Percentiles rank a stretch among this genome's conserved stretches.
phyloP scores from a whole-genome alignment of 2,888 invertebrate genomes.

The Aquatica leii region DNA sequence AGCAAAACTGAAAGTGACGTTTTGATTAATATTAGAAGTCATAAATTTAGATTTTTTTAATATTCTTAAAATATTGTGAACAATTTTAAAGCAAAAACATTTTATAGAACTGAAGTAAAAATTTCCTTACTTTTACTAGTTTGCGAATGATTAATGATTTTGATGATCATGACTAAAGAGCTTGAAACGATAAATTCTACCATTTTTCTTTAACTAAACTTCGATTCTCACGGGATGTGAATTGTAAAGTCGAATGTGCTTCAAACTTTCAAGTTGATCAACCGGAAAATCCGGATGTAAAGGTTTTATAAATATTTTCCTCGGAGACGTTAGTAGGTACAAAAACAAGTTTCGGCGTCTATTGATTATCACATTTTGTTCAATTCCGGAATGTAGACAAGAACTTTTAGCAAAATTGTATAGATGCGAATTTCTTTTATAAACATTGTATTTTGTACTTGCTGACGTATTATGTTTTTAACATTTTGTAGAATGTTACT shows the following conservation, averaged over 20 bases:
- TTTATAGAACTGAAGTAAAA: slow-evolving; percentile 21
- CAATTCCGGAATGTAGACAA: not conserved
- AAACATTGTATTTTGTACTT: no score
- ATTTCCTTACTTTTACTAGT: slow-evolving; percentile 24
- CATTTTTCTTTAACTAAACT: slow-evolving; percentile 28
- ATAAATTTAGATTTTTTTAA: no score
- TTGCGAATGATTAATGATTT: slow-evolving; percentile 28
- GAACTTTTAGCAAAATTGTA: no score
- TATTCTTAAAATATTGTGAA: not conserved
- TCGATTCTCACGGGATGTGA: slow-evolving; percentile 28
- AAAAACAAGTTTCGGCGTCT: slow-evolving; percentile 9
- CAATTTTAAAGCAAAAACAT: slow-evolving; percentile 19
- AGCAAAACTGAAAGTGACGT: no score
- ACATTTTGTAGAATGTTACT: no score
- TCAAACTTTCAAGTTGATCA: slow-evolving; percentile 30
- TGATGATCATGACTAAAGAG: slow-evolving; percentile 30
- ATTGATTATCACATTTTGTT: slow-evolving; percentile 6
- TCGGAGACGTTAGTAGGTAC: slow-evolving; percentile 10
- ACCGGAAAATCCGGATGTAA: slow-evolving; percentile 18
- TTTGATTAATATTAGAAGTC: no score
- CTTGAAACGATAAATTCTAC: slow-evolving; percentile 29
- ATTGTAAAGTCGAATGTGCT: slow-evolving; percentile 33
- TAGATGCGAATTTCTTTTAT: no score
- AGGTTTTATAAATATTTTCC: slow-evolving; percentile 23
- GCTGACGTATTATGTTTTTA: no score